Base-by-base conservation (phyloP, 2,888 invertebrate species). In the Heteropelma amictum region DNA sequence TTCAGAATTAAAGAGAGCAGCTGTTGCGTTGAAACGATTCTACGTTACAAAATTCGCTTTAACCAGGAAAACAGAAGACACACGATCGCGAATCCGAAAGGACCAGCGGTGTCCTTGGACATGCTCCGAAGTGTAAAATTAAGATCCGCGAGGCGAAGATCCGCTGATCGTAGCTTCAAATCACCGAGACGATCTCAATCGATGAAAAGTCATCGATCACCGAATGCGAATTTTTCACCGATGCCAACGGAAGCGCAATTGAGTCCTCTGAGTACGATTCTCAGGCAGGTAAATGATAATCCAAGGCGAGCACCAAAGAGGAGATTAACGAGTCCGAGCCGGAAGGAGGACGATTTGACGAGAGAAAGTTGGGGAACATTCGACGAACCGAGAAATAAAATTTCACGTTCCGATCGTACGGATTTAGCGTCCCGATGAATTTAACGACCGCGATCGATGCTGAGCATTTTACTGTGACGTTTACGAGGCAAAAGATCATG, bases 91-190 rank as follows among this genome's bases (percentile, higher is more conserved):
- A 79, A 71, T 26, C 79, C 82, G 3, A 80, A 73, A 21, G 87
- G 85, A 14, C 88, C 88, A 0, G 80, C 82, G 2, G 82, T 89
- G 45, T 88, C 89, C 0, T 33, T 86, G 53, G 89, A 89, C 33
- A 88, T 88, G 88, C 63, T 89, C 21, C 83, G 85, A 0, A 88
- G 84, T 45, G 88, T 89, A 0, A 89, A 89, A 76, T 74, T 89
- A 6, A 86, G 85, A 65, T 85, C 87, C 30, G 82, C 84, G 35
- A 83, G 84, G 63, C 83, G 84, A 42, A 82, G 80, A 79, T 33
- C 79, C 7, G 58, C 14, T 23, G 82, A 85, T 30, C 79, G 79
- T 14, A 76, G 70, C 33, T 19, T 74, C 17, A 83, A 82, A 77
- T 87, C 86, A 12, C 86, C 87, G 2, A 80, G 82, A 30, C 80